Evolutionary conservation across 2,888 invertebrate genomes (phyloP).

Genomic region (Scaptomyza tumidula): DNA sequence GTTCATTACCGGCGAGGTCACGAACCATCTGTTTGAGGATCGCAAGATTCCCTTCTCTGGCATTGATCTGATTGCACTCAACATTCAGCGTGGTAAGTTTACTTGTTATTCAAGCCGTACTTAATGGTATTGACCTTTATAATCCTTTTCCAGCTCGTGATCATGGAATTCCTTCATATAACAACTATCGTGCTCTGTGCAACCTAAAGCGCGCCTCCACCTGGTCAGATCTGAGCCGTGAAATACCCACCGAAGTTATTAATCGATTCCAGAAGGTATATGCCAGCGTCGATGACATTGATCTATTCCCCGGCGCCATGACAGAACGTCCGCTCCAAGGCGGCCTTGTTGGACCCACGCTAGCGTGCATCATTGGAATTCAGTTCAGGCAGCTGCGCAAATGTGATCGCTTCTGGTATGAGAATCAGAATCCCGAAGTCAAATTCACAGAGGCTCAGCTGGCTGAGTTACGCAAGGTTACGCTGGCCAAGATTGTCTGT

Average conservation of each 20-base stretch:
- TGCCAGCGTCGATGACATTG: slow-evolving; percentile 96
- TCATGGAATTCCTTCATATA: slow-evolving; percentile 95
- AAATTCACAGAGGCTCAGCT: slow-evolving; percentile 94
- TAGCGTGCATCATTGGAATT: slow-evolving; percentile 96
- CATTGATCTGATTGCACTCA: slow-evolving; percentile 95
- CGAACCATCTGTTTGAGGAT: slow-evolving; percentile 97
- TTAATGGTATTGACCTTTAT: background rate
- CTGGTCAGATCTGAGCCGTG: slow-evolving; percentile 94
- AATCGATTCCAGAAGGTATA: slow-evolving; percentile 91
- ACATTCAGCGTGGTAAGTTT: slow-evolving; percentile 89
- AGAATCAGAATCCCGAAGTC: slow-evolving; percentile 91
- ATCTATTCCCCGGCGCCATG: slow-evolving; percentile 98
- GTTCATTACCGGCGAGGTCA: slow-evolving; percentile 96
- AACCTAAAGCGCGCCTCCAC: slow-evolving; percentile 93
- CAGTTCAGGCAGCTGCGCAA: slow-evolving; percentile 95
- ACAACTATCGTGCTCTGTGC: slow-evolving; percentile 95
- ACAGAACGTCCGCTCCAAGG: slow-evolving; percentile 94
- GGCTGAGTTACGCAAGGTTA: slow-evolving; percentile 93
- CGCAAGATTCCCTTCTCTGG: slow-evolving; percentile 95
- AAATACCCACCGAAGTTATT: slow-evolving; percentile 94
- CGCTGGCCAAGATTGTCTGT: slow-evolving; percentile 93
- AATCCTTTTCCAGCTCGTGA: slow-evolving; percentile 87
- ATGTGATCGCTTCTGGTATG: slow-evolving; percentile 98
- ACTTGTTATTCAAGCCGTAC: background rate
- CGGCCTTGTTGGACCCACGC: slow-evolving; percentile 96